These are phyloP conservation scores for Meteorus sp. DNA, from an alignment of 1,140 invertebrate genomes.

Conservation along the genomic window DNA sequence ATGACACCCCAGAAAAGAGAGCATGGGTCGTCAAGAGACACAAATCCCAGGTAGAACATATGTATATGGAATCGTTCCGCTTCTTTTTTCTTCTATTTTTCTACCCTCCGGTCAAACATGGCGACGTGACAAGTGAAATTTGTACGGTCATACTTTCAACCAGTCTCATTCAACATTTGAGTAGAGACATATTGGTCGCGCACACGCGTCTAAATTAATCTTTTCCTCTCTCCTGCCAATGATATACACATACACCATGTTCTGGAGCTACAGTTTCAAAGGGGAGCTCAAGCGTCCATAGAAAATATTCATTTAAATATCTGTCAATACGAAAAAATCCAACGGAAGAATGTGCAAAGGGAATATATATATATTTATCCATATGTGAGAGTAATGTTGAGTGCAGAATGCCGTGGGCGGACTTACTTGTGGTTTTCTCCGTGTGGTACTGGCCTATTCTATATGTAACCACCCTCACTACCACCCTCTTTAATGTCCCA, in stretches of 20 bases:
- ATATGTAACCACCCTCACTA: neutral
- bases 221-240: conserved; percentile 5
- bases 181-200: conserved; percentile 40
- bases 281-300: conserved; percentile 43
- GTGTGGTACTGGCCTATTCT: conserved; percentile 3
- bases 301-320: conserved; percentile 59
- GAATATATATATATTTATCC: too few relatives aligned
- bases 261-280: conserved; percentile 50
- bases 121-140: conserved; percentile 47
- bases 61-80: too few relatives aligned
- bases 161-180: too few relatives aligned
- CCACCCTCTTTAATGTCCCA: conserved; percentile 5
- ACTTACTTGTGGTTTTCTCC: conserved; percentile 45
- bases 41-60: neutral
- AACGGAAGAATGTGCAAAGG: conserved; percentile 18
- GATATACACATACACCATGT: too few relatives aligned
- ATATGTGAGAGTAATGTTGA: conserved; percentile 8
- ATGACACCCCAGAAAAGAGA: neutral
- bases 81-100: too few relatives aligned
- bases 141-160: conserved; percentile 34
- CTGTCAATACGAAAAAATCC: conserved; percentile 51
- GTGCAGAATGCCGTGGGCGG: conserved; percentile 35
- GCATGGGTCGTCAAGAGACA: conserved; percentile 12
- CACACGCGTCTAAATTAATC: conserved; percentile 45
- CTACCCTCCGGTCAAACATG: conserved; percentile 32